Percentiles rank a stretch among this genome's conserved stretches.
These are phyloP conservation scores for Dicyrtomina minuta DNA, from an alignment of 2,888 invertebrate genomes.

Conservation along the genomic window DNA sequence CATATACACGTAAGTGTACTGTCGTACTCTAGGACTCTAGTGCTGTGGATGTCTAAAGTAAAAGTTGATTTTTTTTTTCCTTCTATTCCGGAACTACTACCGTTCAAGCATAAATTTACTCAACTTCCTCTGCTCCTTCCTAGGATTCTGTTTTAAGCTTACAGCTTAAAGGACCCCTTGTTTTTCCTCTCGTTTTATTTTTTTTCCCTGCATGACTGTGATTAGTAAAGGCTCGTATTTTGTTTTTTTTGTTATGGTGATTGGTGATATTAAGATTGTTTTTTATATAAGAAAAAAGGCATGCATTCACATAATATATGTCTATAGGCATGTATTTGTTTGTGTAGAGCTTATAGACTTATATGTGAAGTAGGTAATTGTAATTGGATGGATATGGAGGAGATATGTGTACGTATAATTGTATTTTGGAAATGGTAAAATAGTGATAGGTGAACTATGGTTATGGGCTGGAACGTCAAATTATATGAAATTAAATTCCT, in stretches of 20 bases:
- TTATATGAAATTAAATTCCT: constrained; percentile 11
- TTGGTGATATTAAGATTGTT: not conserved
- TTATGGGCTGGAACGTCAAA: not conserved
- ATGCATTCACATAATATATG: not conserved
- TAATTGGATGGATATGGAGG: not conserved
- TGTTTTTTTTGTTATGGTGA: not conserved
- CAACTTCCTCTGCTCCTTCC: constrained; percentile 16
- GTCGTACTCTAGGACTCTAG: too few species aligned
- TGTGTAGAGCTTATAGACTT: not conserved
- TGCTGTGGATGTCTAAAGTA: constrained; percentile 13
- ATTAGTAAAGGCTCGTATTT: constrained; percentile 24
- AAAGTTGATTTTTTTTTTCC: constrained; percentile 11
- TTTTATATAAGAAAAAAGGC: not conserved
- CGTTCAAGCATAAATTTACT: constrained; percentile 28
- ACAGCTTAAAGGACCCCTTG: constrained; percentile 29
- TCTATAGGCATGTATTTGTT: not conserved
- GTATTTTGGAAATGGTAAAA: not conserved
- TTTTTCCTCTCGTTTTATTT: constrained; percentile 25
- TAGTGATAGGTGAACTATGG: not conserved
- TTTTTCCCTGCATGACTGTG: constrained; percentile 14
- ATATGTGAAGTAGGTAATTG: not conserved
- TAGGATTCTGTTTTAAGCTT: constrained; percentile 26
- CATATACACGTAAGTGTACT: not conserved
- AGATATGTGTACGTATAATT: not conserved
- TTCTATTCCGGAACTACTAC: constrained; percentile 7